A percentile compares a stretch with the other conserved stretches of the same genome.
Evolutionary conservation across 2,113 vertebrate species (phyloP).

Genomic region (Prolemur simus): DNA sequence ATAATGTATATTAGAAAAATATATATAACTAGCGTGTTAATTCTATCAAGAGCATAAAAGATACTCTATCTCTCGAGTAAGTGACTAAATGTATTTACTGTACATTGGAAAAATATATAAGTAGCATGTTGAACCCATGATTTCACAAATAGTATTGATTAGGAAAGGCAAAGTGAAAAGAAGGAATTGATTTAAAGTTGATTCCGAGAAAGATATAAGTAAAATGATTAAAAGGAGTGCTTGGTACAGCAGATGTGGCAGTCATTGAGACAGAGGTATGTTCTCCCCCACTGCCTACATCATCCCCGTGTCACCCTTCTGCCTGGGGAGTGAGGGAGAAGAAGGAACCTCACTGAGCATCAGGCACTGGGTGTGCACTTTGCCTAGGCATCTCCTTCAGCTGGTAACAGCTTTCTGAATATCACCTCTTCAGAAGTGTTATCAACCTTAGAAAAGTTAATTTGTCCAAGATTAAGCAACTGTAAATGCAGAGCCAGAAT

Average conservation of each 20-base stretch:
- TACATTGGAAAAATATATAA: background rate
- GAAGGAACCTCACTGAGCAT: background rate
- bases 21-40: background rate
- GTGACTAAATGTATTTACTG: background rate
- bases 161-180: background rate
- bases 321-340: background rate
- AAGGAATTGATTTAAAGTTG: background rate
- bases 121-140: background rate
- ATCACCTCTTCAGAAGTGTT: background rate
- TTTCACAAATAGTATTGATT: background rate
- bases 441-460: background rate
- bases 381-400: background rate
- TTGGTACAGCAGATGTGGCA: background rate
- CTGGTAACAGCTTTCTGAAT: background rate
- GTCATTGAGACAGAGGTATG: background rate
- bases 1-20: background rate
- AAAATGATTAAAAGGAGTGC: background rate
- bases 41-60: background rate
- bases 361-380: background rate
- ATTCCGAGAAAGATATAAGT: background rate
- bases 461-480: background rate
- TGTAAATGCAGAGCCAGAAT: background rate
- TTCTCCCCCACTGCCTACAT: no score
- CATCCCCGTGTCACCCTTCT: accelerated
- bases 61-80: background rate